phyloP scores from a whole-genome alignment of 2,113 vertebrate genomes.

The Benitochromis conjunctus region DNA sequence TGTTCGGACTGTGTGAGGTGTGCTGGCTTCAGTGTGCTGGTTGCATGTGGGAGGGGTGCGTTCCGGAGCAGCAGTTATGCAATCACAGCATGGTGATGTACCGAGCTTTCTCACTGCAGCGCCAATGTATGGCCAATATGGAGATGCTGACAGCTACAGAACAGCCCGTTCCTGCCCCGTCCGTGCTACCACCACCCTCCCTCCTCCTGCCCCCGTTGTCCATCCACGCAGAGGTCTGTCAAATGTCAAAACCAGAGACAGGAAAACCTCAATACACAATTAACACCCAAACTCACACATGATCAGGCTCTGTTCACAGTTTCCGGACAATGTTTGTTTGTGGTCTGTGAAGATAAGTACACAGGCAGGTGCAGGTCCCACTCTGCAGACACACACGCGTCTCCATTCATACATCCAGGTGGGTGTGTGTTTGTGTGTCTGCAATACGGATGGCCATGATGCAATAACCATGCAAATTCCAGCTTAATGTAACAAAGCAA shows the following conservation, averaged over 20 bases:
- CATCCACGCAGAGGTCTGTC: slow-evolving; percentile 26
- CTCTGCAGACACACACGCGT: not conserved
- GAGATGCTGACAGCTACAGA: slow-evolving; percentile 66
- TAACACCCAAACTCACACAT: not conserved
- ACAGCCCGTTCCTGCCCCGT: slow-evolving; percentile 38
- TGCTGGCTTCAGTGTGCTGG: slow-evolving; percentile 13
- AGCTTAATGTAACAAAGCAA: slow-evolving; percentile 14
- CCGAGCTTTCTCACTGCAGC: slow-evolving; percentile 53
- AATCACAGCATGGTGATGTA: slow-evolving; percentile 68
- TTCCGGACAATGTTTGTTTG: not conserved
- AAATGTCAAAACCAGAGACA: slow-evolving; percentile 44
- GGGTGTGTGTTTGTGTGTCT: not conserved
- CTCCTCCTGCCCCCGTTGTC: not conserved
- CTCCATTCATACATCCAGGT: slow-evolving; percentile 27
- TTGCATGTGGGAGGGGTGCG: slow-evolving; percentile 59
- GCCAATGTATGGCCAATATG: slow-evolving; percentile 48
- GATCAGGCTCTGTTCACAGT: not conserved
- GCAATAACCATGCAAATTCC: slow-evolving; percentile 50
- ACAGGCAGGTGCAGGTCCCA: not conserved
- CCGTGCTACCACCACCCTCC: not conserved
- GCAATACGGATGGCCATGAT: slow-evolving; percentile 46
- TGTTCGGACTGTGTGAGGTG: slow-evolving; percentile 17
- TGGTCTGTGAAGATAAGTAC: not conserved
- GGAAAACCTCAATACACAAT: slow-evolving; percentile 8
- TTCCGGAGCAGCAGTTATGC: slow-evolving; percentile 68